Evolutionary conservation across 2,113 vertebrate genomes (phyloP).

Genomic region (Mystacornis crossleyi): DNA sequence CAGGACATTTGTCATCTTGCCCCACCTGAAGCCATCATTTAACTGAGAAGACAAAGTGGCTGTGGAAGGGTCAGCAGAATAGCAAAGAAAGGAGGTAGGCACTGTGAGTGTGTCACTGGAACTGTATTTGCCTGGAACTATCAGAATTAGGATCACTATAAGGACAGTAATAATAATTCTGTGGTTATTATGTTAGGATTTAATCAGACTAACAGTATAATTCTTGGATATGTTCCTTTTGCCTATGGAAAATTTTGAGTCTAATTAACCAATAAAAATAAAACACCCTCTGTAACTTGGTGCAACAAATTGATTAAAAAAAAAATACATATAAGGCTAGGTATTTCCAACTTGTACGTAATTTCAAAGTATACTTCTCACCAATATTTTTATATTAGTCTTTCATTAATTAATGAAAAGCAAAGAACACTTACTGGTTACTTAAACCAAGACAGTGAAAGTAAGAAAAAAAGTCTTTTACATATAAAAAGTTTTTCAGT

Average conservation of each 20-base stretch:
- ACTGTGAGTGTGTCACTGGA: neutral
- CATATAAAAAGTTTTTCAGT: neutral
- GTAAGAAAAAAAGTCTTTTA: neutral
- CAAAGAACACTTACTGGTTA: neutral
- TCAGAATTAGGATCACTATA: neutral
- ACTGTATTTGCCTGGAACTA: neutral
- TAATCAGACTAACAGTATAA: neutral
- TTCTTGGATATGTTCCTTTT: neutral
- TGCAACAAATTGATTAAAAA: neutral
- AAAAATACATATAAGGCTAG: neutral
- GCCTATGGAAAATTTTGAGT: neutral
- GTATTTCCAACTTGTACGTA: neutral
- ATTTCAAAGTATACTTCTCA: neutral
- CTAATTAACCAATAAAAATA: neutral
- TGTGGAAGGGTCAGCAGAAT: neutral
- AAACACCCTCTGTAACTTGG: neutral
- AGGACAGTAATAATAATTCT: neutral
- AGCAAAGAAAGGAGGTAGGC: neutral
- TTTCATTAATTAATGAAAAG: neutral
- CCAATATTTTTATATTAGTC: neutral
- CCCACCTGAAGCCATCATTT: neutral
- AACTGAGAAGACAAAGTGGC: neutral
- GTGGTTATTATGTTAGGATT: neutral
- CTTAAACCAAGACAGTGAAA: neutral
- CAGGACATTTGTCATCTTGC: neutral